phyloP scores from a whole-genome alignment of 2,113 vertebrate genomes.

The Cryptotis parvus region DNA sequence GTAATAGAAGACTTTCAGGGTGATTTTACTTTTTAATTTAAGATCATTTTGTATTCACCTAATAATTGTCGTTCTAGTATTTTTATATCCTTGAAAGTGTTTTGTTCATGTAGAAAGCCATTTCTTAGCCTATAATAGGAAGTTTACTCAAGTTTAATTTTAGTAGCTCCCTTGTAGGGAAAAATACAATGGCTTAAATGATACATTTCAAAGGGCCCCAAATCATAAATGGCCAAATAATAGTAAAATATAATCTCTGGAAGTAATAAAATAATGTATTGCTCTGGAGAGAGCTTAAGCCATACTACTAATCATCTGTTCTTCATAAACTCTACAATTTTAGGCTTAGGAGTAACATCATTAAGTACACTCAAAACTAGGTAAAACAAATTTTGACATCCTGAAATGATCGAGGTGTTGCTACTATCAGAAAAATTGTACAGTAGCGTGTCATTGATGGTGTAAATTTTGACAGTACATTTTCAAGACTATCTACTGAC shows the following conservation, averaged over 20 bases:
- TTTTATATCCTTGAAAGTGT: constrained; percentile 19
- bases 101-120: constrained; percentile 23
- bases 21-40: constrained; percentile 47
- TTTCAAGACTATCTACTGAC: not conserved
- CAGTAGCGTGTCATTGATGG: not conserved
- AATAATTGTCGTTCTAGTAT: not conserved
- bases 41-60: not conserved
- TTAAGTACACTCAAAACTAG: not conserved
- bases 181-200: not conserved
- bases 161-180: constrained; percentile 1
- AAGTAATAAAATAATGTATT: not conserved
- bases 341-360: not conserved
- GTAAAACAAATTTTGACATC: constrained; percentile 12
- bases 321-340: not conserved
- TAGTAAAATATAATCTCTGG: not conserved
- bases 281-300: not conserved
- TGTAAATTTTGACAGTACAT: not conserved
- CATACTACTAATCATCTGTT: not conserved
- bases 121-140: not conserved
- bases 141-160: constrained; percentile 46
- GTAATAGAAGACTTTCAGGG: not conserved
- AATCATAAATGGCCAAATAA: constrained; percentile 36
- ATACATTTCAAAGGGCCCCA: not conserved
- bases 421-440: not conserved
- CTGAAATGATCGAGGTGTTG: not conserved